These are phyloP conservation scores for Tiliacea citrago DNA, from an alignment of 2,888 invertebrate species.

Conservation along the genomic window DNA sequence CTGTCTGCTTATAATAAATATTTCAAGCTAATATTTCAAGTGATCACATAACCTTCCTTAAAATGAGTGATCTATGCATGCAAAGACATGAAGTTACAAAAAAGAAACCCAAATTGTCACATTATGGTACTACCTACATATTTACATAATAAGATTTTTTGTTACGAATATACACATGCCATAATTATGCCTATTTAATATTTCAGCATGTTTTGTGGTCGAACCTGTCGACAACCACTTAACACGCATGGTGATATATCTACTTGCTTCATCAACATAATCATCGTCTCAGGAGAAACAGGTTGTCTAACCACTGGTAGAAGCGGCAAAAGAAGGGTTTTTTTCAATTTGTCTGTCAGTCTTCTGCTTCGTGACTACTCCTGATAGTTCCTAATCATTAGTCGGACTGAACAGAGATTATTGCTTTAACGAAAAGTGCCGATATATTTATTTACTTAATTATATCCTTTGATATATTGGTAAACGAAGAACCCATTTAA, in stretches of 20 bases:
- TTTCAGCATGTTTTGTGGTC: slow-evolving; percentile 17
- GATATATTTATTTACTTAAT: too few relatives aligned
- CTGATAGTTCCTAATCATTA: slow-evolving; percentile 1
- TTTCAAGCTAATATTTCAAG: not conserved
- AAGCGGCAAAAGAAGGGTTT: not conserved
- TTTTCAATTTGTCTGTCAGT: slow-evolving; percentile 32
- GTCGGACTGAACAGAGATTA: too few relatives aligned
- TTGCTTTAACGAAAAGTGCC: too few relatives aligned
- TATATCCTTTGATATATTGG: too few relatives aligned
- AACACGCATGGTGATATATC: slow-evolving; percentile 43
- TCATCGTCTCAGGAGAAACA: slow-evolving; percentile 16
- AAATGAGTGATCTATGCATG: not conserved
- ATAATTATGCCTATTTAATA: slow-evolving; percentile 13
- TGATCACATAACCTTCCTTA: not conserved
- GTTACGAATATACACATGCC: not conserved
- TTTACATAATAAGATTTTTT: not conserved
- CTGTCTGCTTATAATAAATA: not conserved
- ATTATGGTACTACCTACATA: not conserved
- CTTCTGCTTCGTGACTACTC: slow-evolving; percentile 39
- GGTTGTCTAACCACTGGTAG: slow-evolving; percentile 12
- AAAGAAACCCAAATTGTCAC: slow-evolving; percentile 5
- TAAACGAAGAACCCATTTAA: too few relatives aligned
- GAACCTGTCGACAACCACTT: slow-evolving; percentile 26
- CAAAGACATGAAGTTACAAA: not conserved
- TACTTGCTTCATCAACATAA: slow-evolving; percentile 19